phyloP scores from a whole-genome alignment of 2,888 invertebrate genomes.

The Apamea sordens region DNA sequence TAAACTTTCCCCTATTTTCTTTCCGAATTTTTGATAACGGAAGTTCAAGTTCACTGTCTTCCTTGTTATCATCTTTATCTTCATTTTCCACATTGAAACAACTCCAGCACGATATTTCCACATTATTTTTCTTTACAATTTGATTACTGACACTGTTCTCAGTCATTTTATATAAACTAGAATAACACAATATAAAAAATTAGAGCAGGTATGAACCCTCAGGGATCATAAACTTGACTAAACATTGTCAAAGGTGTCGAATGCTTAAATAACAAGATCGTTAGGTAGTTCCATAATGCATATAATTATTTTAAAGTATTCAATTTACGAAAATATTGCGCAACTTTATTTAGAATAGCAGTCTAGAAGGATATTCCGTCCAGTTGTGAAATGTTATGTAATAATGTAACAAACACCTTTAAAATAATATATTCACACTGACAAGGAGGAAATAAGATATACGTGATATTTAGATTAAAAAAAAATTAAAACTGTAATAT shows the following conservation, averaged over 20 bases:
- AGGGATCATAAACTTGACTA: constrained; percentile 71
- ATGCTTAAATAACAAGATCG: constrained; percentile 78
- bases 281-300: constrained; percentile 74
- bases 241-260: constrained; percentile 70
- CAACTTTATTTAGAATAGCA: constrained; percentile 71
- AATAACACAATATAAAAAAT: constrained; percentile 22
- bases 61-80: constrained; percentile 70
- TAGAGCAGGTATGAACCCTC: constrained; percentile 46
- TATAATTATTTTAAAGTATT: constrained; percentile 81
- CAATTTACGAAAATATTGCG: constrained; percentile 74
- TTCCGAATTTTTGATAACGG: constrained; percentile 78
- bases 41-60: constrained; percentile 72
- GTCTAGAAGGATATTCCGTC: constrained; percentile 68
- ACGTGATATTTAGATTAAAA: neutral
- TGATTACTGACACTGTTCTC: constrained; percentile 67
- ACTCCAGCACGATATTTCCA: constrained; percentile 83
- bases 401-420: constrained; percentile 64
- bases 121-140: constrained; percentile 65
- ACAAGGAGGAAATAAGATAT: constrained; percentile 37
- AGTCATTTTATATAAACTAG: constrained; percentile 55
- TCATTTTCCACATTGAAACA: constrained; percentile 77
- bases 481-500: neutral
- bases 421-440: constrained; percentile 47
- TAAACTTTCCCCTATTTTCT: constrained; percentile 79
- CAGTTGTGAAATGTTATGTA: constrained; percentile 69